Evolutionary conservation across 2,888 invertebrate genomes (phyloP), one percentile per base, ranked within the genome.

Genomic region (Dermolepida albohirtum): DNA sequence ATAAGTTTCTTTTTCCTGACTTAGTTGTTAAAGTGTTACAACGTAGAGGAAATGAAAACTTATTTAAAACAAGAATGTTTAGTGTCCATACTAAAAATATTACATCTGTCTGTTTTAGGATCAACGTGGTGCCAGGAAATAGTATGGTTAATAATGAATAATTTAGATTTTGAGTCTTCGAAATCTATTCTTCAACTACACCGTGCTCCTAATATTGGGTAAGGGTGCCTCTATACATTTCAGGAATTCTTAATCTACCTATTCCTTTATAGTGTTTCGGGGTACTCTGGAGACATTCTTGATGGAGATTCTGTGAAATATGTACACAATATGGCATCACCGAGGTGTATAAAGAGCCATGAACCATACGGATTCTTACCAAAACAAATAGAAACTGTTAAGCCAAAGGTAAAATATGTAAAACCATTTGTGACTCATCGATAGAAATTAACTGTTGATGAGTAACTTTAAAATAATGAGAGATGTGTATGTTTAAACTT

Each of bases 41-140:
- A 22, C 22, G 4, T 22, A 22, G 22, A 22, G 1, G 4, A 22
- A 22, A 22, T 1, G 22, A 22, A 1, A 22, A 22, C 22, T 22
- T 22, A 22, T 22, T 22, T 2, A 22, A 22, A 22, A 4, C 1
- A 22, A 22, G 4, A 22, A 4, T 22, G 4, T 1, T 22, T 22
- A 22, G 4, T 22, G 22, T 22, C 4, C 4, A 22, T 22, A 22
- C 4, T 22, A 22, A 22, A 22, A 1, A 22, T 22, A 22, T 6
- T 47, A n/a, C 49, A 40, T 29, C 4, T 54, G 67, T 51, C 62
- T 68, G 43, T 76, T 76, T 34, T 71, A 93, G 93, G 93, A 11
- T 96, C 96, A 17, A 96, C 96, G 0, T 97, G 96, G 96, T 89
- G 92, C 0, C 95, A 95, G 79, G 96, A 97, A 85, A 95, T 97